Base-by-base conservation (phyloP, 2,888 invertebrate genomes). In the Iphiclides podalirius region DNA sequence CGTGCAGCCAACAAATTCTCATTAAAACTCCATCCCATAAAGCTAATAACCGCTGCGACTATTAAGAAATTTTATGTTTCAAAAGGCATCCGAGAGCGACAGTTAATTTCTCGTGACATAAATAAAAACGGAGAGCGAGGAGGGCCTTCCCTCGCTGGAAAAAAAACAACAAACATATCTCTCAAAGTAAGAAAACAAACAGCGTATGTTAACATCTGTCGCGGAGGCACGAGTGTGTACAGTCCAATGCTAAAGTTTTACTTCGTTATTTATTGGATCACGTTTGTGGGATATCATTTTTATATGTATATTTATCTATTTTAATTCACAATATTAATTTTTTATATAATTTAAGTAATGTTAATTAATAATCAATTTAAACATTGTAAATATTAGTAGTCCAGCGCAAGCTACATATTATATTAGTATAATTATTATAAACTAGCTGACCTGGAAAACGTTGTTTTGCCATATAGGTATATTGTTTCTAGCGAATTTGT, bases 151-250 rank as follows among this genome's bases (percentile, higher is more conserved):
- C 69, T 66, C 51, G 57, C 60, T 57, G 67, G 72, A 75, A 77
- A 50, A 49, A 75, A 80, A 84, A 82, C 74, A 85, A 86, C 82
- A 86, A 83, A 86, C 86, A 87, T 85, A 85, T 86, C 84, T 85
- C 77, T 79, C 72, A 76, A 77, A 82, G 79, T 79, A 84, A 76
- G 85, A 85, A 84, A 86, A 87, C 87, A 87, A 86, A 86, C 86
- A 84, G 75, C 84, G 82, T 84, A 73, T 87, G 88, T 85, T 87
- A 84, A 84, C 88, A 88, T 87, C 86, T 87, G 88, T 87, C 76
- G 74, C 44, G 62, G 52, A 41, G 70, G 75, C 84, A 79, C 82
- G 84, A 63, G 76, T 69, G 42, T 44, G 79, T 78, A 82, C 79
- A 68, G 66, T 57, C 63, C 62, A 33, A 52, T 28, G 46, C 62